Conservation (phyloP, 1,140 invertebrate species). For the Himalopsyche phryganea region DNA sequence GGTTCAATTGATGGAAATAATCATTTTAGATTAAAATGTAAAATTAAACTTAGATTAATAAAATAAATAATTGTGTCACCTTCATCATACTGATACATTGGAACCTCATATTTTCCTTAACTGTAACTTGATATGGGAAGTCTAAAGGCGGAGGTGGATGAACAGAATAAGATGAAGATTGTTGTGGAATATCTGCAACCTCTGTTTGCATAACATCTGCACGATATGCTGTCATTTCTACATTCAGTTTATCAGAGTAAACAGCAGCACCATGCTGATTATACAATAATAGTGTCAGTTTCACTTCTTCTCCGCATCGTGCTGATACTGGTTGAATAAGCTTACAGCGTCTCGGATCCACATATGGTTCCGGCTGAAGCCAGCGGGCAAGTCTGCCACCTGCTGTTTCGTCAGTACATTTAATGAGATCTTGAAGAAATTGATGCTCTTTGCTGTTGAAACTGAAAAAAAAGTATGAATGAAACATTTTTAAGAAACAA, state of each 20-base stretch:
- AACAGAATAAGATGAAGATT: slow-evolving; percentile 61
- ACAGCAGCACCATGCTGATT: slow-evolving; percentile 92
- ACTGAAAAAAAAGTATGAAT: slow-evolving; percentile 45
- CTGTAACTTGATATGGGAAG: slow-evolving; percentile 80
- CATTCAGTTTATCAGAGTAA: slow-evolving; percentile 79
- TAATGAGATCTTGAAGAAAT: slow-evolving; percentile 91
- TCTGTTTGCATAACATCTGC: slow-evolving; percentile 68
- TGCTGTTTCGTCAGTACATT: slow-evolving; percentile 78
- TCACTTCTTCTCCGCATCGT: slow-evolving; percentile 76
- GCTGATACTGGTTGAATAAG: slow-evolving; percentile 73
- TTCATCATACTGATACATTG: slow-evolving; percentile 94
- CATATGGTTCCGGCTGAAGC: slow-evolving; percentile 88
- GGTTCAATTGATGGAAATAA: no score
- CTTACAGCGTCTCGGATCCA: slow-evolving; percentile 85
- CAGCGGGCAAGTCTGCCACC: slow-evolving; percentile 90
- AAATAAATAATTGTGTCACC: slow-evolving; percentile 42
- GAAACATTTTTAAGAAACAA: no score
- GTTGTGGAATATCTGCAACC: slow-evolving; percentile 71
- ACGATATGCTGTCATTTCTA: slow-evolving; percentile 66
- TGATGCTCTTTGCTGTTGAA: slow-evolving; percentile 89
- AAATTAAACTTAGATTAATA: no score
- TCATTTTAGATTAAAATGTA: no score
- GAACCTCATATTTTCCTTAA: slow-evolving; percentile 89
- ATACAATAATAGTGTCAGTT: slow-evolving; percentile 78
- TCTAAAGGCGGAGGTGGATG: slow-evolving; percentile 77